These are phyloP conservation scores for Zosterops japonicus DNA, from an alignment of 2,113 vertebrate genomes.

Conservation along the genomic window DNA sequence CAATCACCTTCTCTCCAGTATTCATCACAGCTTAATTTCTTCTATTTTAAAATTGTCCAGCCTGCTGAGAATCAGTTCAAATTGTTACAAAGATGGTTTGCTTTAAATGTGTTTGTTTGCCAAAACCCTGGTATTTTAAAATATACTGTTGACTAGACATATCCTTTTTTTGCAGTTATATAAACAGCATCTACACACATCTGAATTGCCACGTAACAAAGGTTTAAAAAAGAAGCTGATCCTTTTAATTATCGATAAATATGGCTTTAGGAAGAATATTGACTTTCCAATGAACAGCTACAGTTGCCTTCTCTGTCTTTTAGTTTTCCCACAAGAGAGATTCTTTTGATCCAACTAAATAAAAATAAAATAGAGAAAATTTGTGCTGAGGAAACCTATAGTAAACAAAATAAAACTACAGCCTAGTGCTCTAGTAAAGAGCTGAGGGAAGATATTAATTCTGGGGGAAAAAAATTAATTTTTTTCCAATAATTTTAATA, in stretches of 20 bases:
- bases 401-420: neutral
- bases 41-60: neutral
- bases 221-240: neutral
- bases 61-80: neutral
- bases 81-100: neutral
- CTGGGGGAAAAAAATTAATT: neutral
- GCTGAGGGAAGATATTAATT: neutral
- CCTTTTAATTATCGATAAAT: neutral
- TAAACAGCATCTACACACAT: neutral
- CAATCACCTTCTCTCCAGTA: neutral
- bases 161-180: neutral
- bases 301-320: neutral
- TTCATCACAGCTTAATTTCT: neutral
- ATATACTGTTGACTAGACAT: neutral
- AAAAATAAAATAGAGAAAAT: neutral
- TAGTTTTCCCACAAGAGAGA: neutral
- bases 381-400: neutral
- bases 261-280: neutral
- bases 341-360: slow-evolving; percentile 9
- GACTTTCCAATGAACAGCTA: neutral
- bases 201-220: neutral
- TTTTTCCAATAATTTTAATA: neutral
- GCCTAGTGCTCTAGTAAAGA: neutral
- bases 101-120: neutral
- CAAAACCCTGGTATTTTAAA: neutral